A percentile compares a stretch with the other conserved stretches of the same genome.
Conservation (phyloP, 2,113 vertebrate species). For the Gymnocephalus cernua region DNA sequence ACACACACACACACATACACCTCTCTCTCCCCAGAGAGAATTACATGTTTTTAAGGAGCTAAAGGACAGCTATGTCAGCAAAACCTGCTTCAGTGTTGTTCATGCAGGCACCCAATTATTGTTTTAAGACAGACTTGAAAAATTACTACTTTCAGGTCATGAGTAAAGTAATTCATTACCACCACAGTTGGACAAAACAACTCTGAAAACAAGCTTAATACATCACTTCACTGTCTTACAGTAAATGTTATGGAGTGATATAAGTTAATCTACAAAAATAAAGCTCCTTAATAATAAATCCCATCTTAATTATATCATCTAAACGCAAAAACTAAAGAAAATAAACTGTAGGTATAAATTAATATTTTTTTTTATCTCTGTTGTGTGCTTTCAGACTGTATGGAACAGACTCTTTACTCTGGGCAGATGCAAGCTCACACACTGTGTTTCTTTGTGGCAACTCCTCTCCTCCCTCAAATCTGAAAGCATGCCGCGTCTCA, state of each 20-base stretch:
- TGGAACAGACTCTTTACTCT: slow-evolving; percentile 47
- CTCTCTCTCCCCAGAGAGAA: no score
- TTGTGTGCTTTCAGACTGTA: not conserved
- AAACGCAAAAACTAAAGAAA: not conserved
- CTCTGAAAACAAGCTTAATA: not conserved
- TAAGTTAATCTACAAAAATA: not conserved
- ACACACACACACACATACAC: no score
- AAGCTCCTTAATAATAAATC: not conserved
- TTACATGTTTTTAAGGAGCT: no score
- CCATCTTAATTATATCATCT: not conserved
- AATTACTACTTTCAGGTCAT: not conserved
- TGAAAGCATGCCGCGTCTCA: slow-evolving; percentile 86
- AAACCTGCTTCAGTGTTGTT: not conserved
- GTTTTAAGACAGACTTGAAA: not conserved
- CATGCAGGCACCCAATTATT: not conserved
- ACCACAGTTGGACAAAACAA: not conserved
- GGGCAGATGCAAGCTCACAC: slow-evolving; percentile 82
- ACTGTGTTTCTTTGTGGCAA: slow-evolving; percentile 89
- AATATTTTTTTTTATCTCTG: not conserved
- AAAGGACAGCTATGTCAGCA: no score
- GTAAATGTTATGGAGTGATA: not conserved
- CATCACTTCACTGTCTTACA: no score
- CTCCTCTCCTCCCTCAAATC: slow-evolving; percentile 88
- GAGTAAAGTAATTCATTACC: not conserved
- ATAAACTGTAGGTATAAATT: not conserved